These are phyloP conservation scores for Channa maculata DNA, from an alignment of 2,113 vertebrate genomes.

Conservation along the genomic window DNA sequence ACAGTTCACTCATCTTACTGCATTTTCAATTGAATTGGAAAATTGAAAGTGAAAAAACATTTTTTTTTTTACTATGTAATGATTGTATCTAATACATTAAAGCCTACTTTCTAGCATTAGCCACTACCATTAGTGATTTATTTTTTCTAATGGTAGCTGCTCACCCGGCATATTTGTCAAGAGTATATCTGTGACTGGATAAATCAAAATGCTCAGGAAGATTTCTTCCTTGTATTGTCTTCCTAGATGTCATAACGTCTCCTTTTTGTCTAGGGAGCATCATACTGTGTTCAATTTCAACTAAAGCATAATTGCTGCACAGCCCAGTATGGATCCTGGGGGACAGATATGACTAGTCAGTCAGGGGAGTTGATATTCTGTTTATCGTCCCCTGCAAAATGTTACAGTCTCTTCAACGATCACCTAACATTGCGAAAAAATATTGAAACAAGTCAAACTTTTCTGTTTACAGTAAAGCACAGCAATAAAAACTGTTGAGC, in stretches of 20 bases:
- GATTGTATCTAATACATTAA: no score
- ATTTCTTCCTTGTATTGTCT: not conserved
- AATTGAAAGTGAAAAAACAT: not conserved
- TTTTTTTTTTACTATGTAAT: not conserved
- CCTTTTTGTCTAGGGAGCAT: not conserved
- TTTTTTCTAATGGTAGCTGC: not conserved
- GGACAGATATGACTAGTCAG: not conserved
- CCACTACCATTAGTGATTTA: no score
- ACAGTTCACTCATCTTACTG: no score
- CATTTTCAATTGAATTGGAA: no score
- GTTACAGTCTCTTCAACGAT: not conserved
- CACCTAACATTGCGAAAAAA: not conserved
- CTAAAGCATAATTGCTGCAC: no score
- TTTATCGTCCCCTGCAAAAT: not conserved
- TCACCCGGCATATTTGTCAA: not conserved
- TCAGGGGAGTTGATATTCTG: not conserved
- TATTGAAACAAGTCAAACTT: no score
- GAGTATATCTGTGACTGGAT: not conserved
- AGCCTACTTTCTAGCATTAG: no score
- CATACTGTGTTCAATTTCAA: not conserved
- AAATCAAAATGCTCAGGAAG: not conserved
- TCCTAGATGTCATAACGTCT: not conserved
- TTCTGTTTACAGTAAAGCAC: not conserved
- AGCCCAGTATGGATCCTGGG: no score
- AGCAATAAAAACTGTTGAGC: constrained; percentile 3